Conservation (phyloP, 2,797 vertebrate species). For the Smutsia gigantea region DNA sequence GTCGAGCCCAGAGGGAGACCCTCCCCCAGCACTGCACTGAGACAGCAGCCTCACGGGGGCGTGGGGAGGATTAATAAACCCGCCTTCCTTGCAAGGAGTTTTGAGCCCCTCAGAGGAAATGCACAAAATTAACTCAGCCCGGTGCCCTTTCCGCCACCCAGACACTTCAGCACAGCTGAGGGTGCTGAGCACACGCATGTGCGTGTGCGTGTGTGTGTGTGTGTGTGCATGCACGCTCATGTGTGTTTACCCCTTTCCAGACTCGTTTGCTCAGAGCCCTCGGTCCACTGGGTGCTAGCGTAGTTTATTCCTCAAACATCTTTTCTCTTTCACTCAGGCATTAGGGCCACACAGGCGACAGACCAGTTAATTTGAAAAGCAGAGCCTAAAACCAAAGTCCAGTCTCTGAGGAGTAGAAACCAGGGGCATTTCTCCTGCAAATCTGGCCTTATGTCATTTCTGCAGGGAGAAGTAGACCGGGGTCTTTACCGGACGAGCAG, state of each 20-base stretch:
- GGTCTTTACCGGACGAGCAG: neutral
- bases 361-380: neutral
- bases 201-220: too few relatives aligned
- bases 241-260: neutral
- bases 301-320: neutral
- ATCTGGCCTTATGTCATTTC: neutral
- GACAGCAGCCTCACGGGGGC: neutral
- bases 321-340: neutral
- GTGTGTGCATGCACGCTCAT: too few relatives aligned
- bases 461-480: neutral
- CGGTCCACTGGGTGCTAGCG: neutral
- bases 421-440: neutral
- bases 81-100: neutral
- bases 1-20: neutral
- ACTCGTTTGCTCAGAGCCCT: neutral
- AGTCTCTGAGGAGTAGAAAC: neutral
- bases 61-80: neutral
- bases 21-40: neutral
- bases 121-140: neutral
- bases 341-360: neutral
- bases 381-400: conserved; percentile 14
- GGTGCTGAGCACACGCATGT: too few relatives aligned
- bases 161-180: neutral
- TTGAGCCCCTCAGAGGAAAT: neutral
- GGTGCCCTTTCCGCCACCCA: neutral